These are phyloP conservation scores for Auanema freiburgensis DNA, from an alignment of 2,888 invertebrate genomes.

Conservation along the genomic window DNA sequence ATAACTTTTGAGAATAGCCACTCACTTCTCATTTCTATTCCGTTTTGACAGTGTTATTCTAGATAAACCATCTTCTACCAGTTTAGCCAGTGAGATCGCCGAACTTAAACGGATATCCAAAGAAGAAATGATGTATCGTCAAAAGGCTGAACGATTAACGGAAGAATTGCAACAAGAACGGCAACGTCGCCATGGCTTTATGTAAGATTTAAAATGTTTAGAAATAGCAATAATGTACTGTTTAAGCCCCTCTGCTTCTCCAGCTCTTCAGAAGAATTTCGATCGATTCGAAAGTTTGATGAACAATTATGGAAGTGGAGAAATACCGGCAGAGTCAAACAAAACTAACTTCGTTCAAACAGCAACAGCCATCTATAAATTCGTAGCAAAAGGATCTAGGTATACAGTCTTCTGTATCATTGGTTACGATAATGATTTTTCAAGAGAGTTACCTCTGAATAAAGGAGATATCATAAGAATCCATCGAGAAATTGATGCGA, in stretches of 20 bases:
- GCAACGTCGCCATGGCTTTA: conserved; percentile 49
- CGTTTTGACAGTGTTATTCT: conserved; percentile 7
- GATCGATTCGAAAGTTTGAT: conserved; percentile 53
- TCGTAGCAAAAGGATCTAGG: conserved; percentile 40
- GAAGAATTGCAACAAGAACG: conserved; percentile 50
- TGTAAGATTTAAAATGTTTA: conserved; percentile 37
- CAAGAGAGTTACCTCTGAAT: conserved; percentile 54
- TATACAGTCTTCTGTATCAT: conserved; percentile 8
- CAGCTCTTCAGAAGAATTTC: conserved; percentile 53
- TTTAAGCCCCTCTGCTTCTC: conserved; percentile 46
- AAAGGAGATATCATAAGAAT: conserved; percentile 56
- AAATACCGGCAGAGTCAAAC: conserved; percentile 7
- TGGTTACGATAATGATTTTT: conserved; percentile 10
- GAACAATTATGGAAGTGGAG: conserved; percentile 36
- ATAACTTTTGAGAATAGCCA: not conserved
- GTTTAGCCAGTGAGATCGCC: conserved; percentile 32
- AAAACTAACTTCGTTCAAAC: conserved; percentile 22
- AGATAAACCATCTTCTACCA: conserved; percentile 25
- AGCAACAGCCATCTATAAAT: conserved; percentile 47
- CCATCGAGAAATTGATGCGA: conserved; percentile 51
- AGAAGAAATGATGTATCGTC: conserved; percentile 44
- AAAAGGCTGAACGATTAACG: conserved; percentile 50
- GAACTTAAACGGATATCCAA: conserved; percentile 42
- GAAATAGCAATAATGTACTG: conserved; percentile 1
- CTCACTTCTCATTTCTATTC: not conserved